Evolutionary conservation across 2,888 invertebrate species (phyloP).

Genomic region (Steinernema hermaphroditum): DNA sequence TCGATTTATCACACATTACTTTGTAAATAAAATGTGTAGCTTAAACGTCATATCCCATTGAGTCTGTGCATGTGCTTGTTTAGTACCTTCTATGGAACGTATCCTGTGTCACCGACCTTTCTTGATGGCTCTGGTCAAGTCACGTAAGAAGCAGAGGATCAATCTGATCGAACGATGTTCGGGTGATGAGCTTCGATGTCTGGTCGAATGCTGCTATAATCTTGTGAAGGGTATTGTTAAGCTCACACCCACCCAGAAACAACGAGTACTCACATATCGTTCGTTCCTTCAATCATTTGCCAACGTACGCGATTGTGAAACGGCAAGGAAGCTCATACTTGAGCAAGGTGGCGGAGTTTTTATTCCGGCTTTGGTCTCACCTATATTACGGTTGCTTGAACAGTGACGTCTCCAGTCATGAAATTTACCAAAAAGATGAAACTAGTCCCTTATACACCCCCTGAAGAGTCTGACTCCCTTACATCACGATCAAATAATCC

Average conservation of each 20-base stretch:
- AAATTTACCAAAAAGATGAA: not conserved
- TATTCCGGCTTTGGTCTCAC: not conserved
- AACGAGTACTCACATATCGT: not conserved
- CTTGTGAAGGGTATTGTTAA: not conserved
- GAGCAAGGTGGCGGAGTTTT: not conserved
- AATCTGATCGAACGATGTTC: not conserved
- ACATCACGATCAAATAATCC: not conserved
- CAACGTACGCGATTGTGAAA: not conserved
- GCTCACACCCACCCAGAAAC: not conserved
- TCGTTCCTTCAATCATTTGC: not conserved
- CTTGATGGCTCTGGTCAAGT: not conserved
- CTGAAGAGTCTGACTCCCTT: not conserved
- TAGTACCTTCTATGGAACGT: no score
- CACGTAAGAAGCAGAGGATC: not conserved
- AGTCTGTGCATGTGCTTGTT: no score
- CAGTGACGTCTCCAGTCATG: not conserved
- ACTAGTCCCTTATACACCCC: not conserved
- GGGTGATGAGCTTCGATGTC: not conserved
- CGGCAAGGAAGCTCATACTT: not conserved
- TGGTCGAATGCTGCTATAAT: not conserved
- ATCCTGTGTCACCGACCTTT: no score
- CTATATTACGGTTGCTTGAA: not conserved
- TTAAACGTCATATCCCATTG: no score
- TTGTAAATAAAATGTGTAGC: no score
- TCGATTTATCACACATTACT: no score